Conservation (phyloP, 2,888 invertebrate species). For the Proisotoma minuta region DNA sequence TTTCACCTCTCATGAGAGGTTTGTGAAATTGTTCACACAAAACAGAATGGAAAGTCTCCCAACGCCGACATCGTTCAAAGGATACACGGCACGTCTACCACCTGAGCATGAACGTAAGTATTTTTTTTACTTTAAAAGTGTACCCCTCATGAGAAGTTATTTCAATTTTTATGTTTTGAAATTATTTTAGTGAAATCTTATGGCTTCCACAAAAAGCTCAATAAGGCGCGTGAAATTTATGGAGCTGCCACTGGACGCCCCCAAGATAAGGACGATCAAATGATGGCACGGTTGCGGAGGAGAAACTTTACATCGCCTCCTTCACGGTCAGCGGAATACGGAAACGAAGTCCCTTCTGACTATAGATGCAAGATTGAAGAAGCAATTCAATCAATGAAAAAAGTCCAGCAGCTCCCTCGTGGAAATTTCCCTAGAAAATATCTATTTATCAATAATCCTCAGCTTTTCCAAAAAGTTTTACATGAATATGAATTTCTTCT, state of each 20-base stretch:
- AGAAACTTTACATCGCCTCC: not conserved
- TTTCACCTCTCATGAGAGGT: too few relatives aligned
- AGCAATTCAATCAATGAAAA: not conserved
- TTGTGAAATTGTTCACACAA: too few relatives aligned
- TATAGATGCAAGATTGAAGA: not conserved
- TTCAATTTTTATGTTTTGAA: too few relatives aligned
- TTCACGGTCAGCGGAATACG: not conserved
- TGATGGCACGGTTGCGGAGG: not conserved
- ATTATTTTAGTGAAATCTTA: too few relatives aligned
- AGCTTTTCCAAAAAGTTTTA: not conserved
- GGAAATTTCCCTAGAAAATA: not conserved
- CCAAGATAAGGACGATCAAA: not conserved
- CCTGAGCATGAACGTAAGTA: too few relatives aligned
- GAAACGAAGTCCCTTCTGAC: not conserved
- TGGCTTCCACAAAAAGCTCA: not conserved
- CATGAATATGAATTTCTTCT: not conserved
- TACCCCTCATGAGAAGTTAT: too few relatives aligned
- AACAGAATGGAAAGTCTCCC: too few relatives aligned
- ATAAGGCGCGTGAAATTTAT: not conserved
- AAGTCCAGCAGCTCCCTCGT: not conserved
- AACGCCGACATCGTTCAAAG: not conserved
- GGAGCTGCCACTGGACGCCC: not conserved
- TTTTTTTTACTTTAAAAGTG: too few relatives aligned
- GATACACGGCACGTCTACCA: not conserved
- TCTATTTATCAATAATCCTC: not conserved